Evolutionary conservation across 2,797 vertebrate species (phyloP), one percentile per base, ranked within the genome.

Genomic region (Ptychobarbus kaznakovi): DNA sequence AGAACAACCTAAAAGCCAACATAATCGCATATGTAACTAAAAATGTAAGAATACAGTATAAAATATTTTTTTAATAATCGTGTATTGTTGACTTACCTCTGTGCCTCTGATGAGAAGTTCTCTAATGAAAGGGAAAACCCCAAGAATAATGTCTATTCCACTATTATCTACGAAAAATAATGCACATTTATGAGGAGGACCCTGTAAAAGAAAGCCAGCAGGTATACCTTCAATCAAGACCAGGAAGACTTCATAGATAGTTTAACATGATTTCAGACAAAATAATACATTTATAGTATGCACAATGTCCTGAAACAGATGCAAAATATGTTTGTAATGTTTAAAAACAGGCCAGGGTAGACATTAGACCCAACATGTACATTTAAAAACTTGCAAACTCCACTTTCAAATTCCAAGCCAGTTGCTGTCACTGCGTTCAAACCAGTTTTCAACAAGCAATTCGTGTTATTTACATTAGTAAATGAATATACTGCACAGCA

Each of bases 151-250:
- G 96, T 99, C 98, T 93, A 99, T 95, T 93, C 98, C 98, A 94
- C 98, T 99, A 96, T 99, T 99, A 97, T 99, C 98, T 96, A 99
- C 97, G 95, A 99, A 99, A 96, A 99, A 99, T 96, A 99, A 97
- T 95, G 98, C 98, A 97, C 98, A 99, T 97, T 97, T 98, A 93
- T 99, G 98, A 97, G 98, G 97, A 89, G 96, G 96, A 92, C 97
- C 98, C 98, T 99, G 97, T 78, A 97, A 98, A 94, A 97, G 92
- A 98, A 97, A 96, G 95, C 90, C 95, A 92, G 89, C 40, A 88
- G 42, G 77, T 77, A 87, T 65, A 32, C 53, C 84, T 88, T 91
- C 89, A 90, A 88, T 89, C 87, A 90, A 75, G 40, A 66, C 8
- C 90, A 87, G 88, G 44, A 83, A 49, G 2, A 58, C 22, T 70